These are phyloP conservation scores for Pachydiplax longipennis DNA, from an alignment of 2,888 invertebrate genomes.

Conservation along the genomic window DNA sequence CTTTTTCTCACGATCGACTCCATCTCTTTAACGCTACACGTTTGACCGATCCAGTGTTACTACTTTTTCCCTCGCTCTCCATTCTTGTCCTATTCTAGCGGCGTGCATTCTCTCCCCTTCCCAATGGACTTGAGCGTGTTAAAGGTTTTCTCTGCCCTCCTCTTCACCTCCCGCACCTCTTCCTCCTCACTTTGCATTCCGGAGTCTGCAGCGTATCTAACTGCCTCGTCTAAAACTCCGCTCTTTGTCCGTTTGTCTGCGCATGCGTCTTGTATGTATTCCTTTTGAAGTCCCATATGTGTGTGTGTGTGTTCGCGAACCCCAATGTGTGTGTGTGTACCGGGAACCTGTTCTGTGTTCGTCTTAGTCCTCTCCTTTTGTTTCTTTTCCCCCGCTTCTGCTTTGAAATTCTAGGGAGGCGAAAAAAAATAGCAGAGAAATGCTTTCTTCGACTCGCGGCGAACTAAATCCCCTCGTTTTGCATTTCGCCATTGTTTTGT, in stretches of 20 bases:
- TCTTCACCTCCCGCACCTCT: not conserved
- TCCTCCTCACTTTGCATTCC: slow-evolving; percentile 5
- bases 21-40: not conserved
- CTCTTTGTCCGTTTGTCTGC: slow-evolving; percentile 15
- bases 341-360: slow-evolving; percentile 5
- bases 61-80: not conserved
- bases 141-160: not conserved
- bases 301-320: not conserved
- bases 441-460: not conserved
- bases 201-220: not conserved
- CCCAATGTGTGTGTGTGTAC: not conserved
- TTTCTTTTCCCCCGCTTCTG: not conserved
- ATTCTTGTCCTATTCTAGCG: not conserved
- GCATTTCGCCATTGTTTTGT: not conserved
- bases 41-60: not conserved
- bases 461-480: not conserved
- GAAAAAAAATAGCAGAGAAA: not conserved
- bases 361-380: not conserved
- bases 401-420: not conserved
- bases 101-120: not conserved
- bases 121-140: not conserved
- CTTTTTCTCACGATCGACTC: not conserved
- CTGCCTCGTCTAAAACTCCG: slow-evolving; percentile 11
- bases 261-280: slow-evolving; percentile 1
- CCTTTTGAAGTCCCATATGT: not conserved